Evolutionary conservation across 2,797 vertebrate genomes (phyloP).

Genomic region (Diceros bicornis): DNA sequence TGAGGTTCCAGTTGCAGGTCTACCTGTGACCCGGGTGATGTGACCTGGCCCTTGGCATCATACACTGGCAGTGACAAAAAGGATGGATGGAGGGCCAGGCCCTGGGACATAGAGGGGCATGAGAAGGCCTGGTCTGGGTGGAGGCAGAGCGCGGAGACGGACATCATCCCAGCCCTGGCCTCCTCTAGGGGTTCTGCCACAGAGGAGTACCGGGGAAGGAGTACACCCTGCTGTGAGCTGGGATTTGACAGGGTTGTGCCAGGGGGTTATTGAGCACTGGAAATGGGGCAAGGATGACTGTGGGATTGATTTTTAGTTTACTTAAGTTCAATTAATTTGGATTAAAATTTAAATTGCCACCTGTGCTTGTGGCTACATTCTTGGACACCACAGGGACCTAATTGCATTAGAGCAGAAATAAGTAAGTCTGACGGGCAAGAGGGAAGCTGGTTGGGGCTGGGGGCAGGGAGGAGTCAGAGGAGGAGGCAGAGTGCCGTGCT

Average conservation of each 20-base stretch:
- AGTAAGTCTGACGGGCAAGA: no score
- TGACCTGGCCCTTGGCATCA: not conserved
- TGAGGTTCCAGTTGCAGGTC: not conserved
- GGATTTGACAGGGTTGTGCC: not conserved
- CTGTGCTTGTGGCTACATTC: no score
- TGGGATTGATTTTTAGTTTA: no score
- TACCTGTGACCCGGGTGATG: not conserved
- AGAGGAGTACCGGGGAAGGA: not conserved
- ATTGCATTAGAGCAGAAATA: no score
- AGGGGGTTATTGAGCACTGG: no score
- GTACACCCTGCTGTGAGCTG: not conserved
- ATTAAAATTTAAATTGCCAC: no score
- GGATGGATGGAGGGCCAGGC: not conserved
- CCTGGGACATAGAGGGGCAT: not conserved
- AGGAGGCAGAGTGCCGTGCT: no score
- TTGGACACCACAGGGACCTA: no score
- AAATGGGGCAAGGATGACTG: no score
- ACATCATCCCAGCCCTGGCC: not conserved
- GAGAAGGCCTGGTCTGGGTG: not conserved
- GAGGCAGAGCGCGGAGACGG: not conserved
- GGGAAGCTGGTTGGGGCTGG: no score
- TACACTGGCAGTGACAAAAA: not conserved
- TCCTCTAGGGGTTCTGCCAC: not conserved
- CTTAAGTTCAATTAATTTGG: no score
- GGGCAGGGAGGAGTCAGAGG: no score